Percentiles rank a stretch among this genome's conserved stretches.
These are phyloP conservation scores for Centrocercus urophasianus DNA, from an alignment of 2,113 vertebrate species.

Conservation along the genomic window DNA sequence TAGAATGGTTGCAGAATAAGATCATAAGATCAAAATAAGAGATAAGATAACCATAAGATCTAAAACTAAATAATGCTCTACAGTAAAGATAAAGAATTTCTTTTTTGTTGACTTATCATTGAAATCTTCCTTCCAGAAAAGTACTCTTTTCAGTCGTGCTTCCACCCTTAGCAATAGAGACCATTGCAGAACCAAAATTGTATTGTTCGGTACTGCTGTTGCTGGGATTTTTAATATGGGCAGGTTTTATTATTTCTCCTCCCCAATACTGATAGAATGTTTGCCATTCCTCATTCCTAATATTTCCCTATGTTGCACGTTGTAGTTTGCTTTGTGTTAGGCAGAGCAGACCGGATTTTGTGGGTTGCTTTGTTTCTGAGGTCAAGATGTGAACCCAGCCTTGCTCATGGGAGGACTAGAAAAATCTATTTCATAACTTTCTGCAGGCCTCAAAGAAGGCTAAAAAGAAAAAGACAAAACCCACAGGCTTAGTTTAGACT, in stretches of 20 bases:
- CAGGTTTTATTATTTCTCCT: constrained; percentile 60
- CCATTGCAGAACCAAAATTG: not conserved
- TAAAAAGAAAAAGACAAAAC: constrained; percentile 61
- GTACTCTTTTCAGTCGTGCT: not conserved
- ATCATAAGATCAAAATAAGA: not conserved
- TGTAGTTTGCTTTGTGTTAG: constrained; percentile 48
- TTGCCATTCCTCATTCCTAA: constrained; percentile 70
- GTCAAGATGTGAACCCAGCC: constrained; percentile 75
- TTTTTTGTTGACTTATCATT: not conserved
- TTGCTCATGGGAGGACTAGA: constrained; percentile 75
- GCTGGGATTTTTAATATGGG: constrained; percentile 43
- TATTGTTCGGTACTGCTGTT: not conserved
- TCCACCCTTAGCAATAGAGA: constrained; percentile 17
- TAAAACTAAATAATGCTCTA: not conserved
- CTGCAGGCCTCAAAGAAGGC: constrained; percentile 49
- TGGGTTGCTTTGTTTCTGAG: constrained; percentile 65
- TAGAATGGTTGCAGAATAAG: not conserved
- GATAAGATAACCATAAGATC: not conserved
- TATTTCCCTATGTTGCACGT: constrained; percentile 34
- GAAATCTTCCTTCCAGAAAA: constrained; percentile 11
- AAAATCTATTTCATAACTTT: constrained; percentile 85
- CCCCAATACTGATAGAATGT: constrained; percentile 4
- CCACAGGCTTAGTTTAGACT: constrained; percentile 73
- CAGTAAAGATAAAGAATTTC: not conserved
- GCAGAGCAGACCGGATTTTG: constrained; percentile 46